Conservation (phyloP, 2,113 vertebrate species). For the Nyctereutes procyonoides region DNA sequence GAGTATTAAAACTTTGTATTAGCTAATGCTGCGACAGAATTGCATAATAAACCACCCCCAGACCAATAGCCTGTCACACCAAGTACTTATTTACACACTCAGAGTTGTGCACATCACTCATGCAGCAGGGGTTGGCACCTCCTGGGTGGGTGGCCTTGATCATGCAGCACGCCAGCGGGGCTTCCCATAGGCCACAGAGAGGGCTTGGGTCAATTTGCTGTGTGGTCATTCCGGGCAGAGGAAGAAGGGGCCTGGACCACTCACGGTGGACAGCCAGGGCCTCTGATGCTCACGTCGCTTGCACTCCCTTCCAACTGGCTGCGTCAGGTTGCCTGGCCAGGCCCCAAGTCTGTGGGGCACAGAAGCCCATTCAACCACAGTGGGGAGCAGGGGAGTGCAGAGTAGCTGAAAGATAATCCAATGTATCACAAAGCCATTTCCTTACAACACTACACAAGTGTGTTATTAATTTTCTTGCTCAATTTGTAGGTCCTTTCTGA, state of each 20-base stretch:
- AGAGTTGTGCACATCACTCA: background rate
- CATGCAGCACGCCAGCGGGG: background rate
- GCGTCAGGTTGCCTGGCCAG: background rate
- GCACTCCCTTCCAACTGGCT: background rate
- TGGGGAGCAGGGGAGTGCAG: background rate
- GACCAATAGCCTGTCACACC: background rate
- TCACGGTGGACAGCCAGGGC: too few species aligned
- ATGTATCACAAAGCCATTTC: background rate
- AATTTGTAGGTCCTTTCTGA: background rate
- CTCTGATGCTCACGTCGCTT: background rate
- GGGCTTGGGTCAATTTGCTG: background rate
- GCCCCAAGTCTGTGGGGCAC: background rate
- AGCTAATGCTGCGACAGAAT: background rate
- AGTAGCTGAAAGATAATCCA: background rate
- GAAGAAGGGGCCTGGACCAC: background rate
- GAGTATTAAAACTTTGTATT: background rate
- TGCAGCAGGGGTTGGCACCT: background rate
- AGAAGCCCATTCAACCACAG: background rate
- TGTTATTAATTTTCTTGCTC: slow-evolving; percentile 3
- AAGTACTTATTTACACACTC: background rate
- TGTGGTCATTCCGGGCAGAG: background rate
- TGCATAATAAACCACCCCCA: background rate
- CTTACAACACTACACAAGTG: background rate
- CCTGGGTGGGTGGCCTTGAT: background rate
- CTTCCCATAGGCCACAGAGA: background rate